Evolutionary conservation across 2,797 vertebrate genomes (phyloP).

Genomic region (Phrynocephalus forsythii): DNA sequence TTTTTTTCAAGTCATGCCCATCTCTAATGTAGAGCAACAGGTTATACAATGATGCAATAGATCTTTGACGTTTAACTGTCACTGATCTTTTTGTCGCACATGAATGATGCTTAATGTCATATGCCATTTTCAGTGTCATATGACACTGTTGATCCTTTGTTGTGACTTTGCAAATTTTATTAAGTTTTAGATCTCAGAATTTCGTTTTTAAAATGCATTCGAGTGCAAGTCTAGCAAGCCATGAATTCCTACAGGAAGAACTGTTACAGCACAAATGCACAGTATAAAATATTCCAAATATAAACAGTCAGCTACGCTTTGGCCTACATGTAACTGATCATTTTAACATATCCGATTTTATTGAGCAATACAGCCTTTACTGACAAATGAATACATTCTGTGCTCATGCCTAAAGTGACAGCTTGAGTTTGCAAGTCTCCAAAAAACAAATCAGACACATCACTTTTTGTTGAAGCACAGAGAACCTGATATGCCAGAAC

Average conservation of each 20-base stretch:
- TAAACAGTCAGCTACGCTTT: conserved; percentile 9
- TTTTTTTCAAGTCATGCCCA: no score
- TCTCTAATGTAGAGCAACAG: no score
- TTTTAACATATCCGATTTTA: conserved; percentile 43
- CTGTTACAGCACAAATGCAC: conserved; percentile 13
- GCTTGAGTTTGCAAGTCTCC: conserved; percentile 27
- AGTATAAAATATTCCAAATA: conserved; percentile 40
- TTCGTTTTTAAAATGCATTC: conserved; percentile 17
- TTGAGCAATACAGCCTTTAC: conserved; percentile 36
- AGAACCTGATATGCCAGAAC: background rate
- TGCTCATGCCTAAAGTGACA: conserved; percentile 30
- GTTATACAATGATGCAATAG: no score
- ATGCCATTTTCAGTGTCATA: no score
- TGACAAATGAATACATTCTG: conserved; percentile 26
- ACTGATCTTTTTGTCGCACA: no score
- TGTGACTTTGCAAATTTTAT: conserved; percentile 7
- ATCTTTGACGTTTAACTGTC: no score
- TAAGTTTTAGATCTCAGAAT: conserved; percentile 61
- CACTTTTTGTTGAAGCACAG: conserved; percentile 15
- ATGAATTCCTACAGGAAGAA: conserved; percentile 46
- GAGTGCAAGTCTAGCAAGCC: conserved; percentile 10
- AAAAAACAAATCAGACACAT: conserved; percentile 19
- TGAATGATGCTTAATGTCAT: no score
- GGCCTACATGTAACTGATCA: conserved; percentile 36
- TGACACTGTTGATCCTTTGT: no score